These are phyloP conservation scores for Bellardia pandia DNA, from an alignment of 2,888 invertebrate species.

Conservation along the genomic window DNA sequence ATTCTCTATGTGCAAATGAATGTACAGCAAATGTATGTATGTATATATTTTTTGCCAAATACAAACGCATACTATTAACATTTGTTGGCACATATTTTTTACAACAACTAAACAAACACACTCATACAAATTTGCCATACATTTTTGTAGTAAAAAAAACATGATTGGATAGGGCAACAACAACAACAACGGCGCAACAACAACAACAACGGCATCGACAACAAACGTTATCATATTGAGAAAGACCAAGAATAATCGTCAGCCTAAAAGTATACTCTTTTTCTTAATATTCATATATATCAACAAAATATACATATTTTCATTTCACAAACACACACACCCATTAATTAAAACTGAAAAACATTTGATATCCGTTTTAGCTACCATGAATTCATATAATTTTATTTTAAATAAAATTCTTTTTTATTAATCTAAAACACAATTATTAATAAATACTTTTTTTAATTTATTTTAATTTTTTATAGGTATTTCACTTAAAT, in stretches of 20 bases:
- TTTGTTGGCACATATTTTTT: conserved; percentile 18
- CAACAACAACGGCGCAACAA: too few relatives aligned
- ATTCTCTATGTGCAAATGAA: neutral
- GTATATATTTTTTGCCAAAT: neutral
- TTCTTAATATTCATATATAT: conserved; percentile 6
- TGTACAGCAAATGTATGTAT: neutral
- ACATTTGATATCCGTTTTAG: conserved; percentile 57
- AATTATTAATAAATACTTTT: neutral
- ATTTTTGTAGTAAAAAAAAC: neutral
- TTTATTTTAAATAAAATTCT: conserved; percentile 5
- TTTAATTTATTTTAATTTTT: neutral
- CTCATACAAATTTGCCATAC: neutral
- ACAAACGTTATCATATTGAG: conserved; percentile 27
- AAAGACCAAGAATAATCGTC: conserved; percentile 28
- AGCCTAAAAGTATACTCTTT: conserved; percentile 49
- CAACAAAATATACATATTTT: conserved; percentile 9
- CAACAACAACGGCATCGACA: neutral
- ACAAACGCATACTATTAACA: conserved; percentile 34
- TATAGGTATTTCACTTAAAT: neutral
- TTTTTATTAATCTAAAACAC: neutral
- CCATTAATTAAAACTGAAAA: conserved; percentile 39
- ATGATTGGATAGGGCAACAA: neutral
- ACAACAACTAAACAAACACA: neutral
- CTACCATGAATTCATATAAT: neutral
- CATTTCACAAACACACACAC: conserved; percentile 5